Percentiles rank a stretch among this genome's conserved stretches.
phyloP scores from a whole-genome alignment of 2,797 vertebrate species.

The Anguilla obscura region DNA sequence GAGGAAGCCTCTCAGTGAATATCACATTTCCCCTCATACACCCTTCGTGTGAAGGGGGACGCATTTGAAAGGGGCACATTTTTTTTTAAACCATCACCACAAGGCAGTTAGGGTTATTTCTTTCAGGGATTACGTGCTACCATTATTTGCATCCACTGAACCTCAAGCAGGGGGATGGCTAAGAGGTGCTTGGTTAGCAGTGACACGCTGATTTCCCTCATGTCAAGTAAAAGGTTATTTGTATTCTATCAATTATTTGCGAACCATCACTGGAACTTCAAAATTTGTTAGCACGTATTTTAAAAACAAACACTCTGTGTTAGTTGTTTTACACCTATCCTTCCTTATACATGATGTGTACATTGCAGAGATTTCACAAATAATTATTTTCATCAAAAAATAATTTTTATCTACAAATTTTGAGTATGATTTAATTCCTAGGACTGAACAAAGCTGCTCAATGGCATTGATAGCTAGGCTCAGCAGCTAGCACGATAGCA shows the following conservation, averaged over 20 bases:
- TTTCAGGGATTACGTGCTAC: background rate
- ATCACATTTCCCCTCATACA: no score
- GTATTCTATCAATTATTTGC: background rate
- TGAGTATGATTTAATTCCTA: background rate
- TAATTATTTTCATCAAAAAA: background rate
- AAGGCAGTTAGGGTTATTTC: background rate
- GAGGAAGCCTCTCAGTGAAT: constrained; percentile 45
- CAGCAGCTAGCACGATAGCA: no score
- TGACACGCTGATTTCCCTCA: background rate
- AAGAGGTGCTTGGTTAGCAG: constrained; percentile 6
- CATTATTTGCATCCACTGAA: constrained; percentile 13
- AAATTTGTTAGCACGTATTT: background rate
- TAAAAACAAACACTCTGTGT: background rate
- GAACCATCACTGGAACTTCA: background rate
- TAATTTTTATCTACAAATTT: background rate
- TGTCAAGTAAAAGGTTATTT: background rate
- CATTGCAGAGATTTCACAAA: background rate
- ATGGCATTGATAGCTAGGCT: background rate
- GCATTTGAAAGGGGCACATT: background rate
- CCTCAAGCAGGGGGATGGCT: background rate
- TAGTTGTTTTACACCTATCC: background rate
- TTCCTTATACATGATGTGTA: background rate
- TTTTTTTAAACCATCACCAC: background rate
- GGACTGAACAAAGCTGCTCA: background rate
- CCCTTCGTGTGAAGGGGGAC: background rate